Conservation (phyloP, 92 coral and sea anemone species). For the Meandrina meandrites region DNA sequence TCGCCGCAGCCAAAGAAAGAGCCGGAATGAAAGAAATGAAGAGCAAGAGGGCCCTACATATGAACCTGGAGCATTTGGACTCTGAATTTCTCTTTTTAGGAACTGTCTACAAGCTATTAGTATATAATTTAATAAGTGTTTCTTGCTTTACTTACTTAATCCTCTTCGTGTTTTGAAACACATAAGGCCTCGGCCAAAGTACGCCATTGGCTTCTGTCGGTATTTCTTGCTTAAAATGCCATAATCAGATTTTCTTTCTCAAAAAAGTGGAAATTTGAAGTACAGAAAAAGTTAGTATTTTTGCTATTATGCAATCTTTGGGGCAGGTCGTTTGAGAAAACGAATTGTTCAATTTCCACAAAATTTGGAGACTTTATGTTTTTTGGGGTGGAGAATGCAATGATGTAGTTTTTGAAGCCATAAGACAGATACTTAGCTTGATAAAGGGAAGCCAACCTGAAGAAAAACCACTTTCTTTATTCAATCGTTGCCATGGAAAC, state of each 20-base stretch:
- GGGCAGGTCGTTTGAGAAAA: slow-evolving; percentile 18
- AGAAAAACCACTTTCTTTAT: background rate
- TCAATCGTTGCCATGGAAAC: slow-evolving; percentile 15
- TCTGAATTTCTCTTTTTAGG: slow-evolving; percentile 2
- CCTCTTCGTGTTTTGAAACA: no score
- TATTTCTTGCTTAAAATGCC: background rate
- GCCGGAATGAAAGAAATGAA: slow-evolving; percentile 26
- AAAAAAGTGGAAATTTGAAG: background rate
- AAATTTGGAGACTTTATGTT: background rate
- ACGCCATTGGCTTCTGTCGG: no score
- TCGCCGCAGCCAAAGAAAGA: slow-evolving; percentile 46
- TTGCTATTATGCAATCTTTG: background rate
- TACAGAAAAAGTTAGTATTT: slow-evolving; percentile 13
- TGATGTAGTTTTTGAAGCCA: no score
- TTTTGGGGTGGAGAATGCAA: slow-evolving; percentile 15
- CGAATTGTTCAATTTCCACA: background rate
- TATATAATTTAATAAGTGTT: no score
- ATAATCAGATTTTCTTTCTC: background rate
- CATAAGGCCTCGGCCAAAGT: no score
- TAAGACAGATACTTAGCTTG: background rate
- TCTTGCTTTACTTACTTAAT: no score
- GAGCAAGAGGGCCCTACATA: slow-evolving; percentile 34
- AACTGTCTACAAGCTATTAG: no score
- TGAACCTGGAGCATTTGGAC: slow-evolving; percentile 54
- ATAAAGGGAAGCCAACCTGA: background rate